Percentiles rank a stretch among this genome's conserved stretches.
These are phyloP conservation scores for Tachina fera DNA, from an alignment of 2,888 invertebrate genomes.

Conservation along the genomic window DNA sequence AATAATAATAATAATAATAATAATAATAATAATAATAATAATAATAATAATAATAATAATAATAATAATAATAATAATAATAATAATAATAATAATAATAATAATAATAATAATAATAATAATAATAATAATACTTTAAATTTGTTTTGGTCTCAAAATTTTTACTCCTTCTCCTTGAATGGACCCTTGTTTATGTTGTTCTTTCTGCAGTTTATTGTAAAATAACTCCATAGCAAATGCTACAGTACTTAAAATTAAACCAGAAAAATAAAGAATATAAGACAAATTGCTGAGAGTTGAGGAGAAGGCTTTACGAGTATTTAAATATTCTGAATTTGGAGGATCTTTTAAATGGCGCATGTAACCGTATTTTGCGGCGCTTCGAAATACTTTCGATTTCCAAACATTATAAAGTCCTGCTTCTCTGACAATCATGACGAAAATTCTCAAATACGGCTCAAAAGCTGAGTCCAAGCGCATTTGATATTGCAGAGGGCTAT, in stretches of 20 bases:
- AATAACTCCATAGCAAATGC: conserved; percentile 15
- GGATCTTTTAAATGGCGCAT: conserved; percentile 17
- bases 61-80: no score
- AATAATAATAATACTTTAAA: no score
- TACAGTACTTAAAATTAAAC: background rate
- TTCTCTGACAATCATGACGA: conserved; percentile 21
- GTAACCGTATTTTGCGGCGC: conserved; percentile 7
- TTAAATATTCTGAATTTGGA: background rate
- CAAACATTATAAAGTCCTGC: conserved; percentile 18
- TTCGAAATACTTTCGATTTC: conserved; percentile 28
- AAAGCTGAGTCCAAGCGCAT: conserved; percentile 76
- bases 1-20: no score
- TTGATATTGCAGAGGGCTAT: conserved; percentile 75
- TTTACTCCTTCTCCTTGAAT: background rate
- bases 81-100: no score
- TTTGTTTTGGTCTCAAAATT: background rate
- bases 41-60: no score
- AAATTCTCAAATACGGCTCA: background rate
- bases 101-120: no score
- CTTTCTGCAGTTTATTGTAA: background rate
- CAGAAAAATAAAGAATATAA: background rate
- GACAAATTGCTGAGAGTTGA: background rate
- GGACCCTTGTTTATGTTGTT: background rate
- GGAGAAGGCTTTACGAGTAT: background rate
- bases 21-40: no score